phyloP scores from a whole-genome alignment of 2,888 invertebrate species.

The Idaea biselata region DNA sequence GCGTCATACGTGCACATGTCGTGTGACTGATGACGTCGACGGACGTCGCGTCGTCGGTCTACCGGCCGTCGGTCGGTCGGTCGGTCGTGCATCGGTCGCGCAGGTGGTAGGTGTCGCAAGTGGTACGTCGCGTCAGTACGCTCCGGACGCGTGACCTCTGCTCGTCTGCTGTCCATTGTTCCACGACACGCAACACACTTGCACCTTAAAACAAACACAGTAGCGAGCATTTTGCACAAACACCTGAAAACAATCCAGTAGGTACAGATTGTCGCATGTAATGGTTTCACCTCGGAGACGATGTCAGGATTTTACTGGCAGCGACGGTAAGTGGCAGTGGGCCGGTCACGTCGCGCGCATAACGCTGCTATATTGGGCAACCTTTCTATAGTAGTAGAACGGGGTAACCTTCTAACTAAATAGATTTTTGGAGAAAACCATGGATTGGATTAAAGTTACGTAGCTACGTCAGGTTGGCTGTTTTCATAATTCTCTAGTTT shows the following conservation, averaged over 20 bases:
- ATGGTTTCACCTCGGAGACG: slow-evolving; percentile 9
- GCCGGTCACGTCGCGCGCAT: neutral
- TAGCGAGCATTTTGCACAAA: slow-evolving; percentile 11
- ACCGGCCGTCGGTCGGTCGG: neutral
- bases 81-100: neutral
- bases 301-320: neutral
- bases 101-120: slow-evolving; percentile 11
- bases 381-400: neutral
- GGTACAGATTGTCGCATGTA: slow-evolving; percentile 19
- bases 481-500: neutral
- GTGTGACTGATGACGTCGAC: neutral
- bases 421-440: neutral
- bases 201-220: slow-evolving; percentile 12
- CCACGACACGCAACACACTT: slow-evolving; percentile 7
- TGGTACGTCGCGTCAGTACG: no score
- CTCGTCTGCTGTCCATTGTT: slow-evolving; percentile 30
- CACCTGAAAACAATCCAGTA: slow-evolving; percentile 20
- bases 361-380: neutral
- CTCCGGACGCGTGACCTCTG: slow-evolving; percentile 32
- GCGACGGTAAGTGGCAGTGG: slow-evolving; percentile 3
- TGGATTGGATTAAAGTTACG: neutral
- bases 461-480: neutral
- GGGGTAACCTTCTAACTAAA: neutral
- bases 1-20: neutral
- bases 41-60: no score